Percentiles rank a stretch among this genome's conserved stretches.
Conservation (phyloP, 2,113 vertebrate genomes). For the Rhegmatorhina hoffmannsi region DNA sequence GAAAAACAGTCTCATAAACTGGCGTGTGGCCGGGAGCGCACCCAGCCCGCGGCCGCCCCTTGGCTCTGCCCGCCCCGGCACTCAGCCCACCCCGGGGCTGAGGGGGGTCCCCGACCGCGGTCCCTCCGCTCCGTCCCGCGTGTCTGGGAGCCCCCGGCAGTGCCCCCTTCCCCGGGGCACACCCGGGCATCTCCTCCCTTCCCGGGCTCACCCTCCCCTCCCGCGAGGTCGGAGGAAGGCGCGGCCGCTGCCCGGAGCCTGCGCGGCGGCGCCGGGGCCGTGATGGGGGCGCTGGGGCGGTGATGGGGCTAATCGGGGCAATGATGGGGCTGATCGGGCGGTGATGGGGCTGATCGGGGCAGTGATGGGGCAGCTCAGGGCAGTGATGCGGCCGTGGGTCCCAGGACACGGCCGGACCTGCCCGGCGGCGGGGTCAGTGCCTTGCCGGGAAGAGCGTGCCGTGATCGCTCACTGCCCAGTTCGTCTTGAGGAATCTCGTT, state of each 20-base stretch:
- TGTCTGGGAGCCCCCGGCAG: background rate
- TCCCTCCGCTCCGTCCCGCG: background rate
- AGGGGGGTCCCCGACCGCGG: too few species aligned
- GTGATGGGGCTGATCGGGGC: background rate
- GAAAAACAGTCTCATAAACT: background rate
- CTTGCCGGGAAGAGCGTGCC: background rate
- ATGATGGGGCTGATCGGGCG: too few species aligned
- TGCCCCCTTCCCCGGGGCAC: background rate
- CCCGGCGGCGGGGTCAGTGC: background rate
- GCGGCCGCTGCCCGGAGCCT: background rate
- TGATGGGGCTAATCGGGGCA: too few species aligned
- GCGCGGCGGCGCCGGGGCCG: background rate
- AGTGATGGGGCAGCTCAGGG: background rate
- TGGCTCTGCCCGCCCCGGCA: background rate
- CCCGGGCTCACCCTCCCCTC: background rate
- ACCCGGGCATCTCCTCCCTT: background rate
- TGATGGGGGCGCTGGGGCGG: too few species aligned
- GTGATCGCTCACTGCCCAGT: accelerated
- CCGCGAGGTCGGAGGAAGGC: background rate
- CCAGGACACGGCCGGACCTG: background rate
- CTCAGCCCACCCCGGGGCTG: background rate
- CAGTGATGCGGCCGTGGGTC: too few species aligned
- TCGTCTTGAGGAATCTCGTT: accelerated
- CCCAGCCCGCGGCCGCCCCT: background rate
- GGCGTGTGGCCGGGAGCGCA: background rate